Evolutionary conservation across 1,140 invertebrate genomes (phyloP), one percentile per base, ranked within the genome.

Genomic region (Aporrectodea caliginosa): DNA sequence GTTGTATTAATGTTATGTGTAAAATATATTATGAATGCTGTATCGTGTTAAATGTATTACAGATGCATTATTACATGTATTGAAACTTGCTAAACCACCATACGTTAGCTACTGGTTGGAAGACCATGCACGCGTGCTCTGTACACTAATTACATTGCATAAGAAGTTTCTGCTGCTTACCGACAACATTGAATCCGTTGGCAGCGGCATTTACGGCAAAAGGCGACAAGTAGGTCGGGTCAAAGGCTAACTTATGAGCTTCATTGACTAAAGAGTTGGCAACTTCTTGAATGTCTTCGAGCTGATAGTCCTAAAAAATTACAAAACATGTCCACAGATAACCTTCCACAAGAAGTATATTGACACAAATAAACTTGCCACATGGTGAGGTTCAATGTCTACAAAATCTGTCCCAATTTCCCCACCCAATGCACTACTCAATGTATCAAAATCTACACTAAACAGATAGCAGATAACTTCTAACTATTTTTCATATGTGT

Each of bases 251-350:
- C 81, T 93, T 93, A 79, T 95, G 91, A 6, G 97, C 97, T 92
- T 97, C 95, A 89, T 95, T 92, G 27, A 95, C 97, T 88, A 98
- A 94, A 69, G 93, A 92, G 89, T 97, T 97, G 77, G 96, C 97
- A 80, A 95, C 94, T 82, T 92, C 92, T 89, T 98, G 95, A 81
- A 98, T 83, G 79, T 84, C 86, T 76, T 88, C 87, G 70, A 84
- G 75, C 33, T 85, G 85, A 73, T 84, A 84, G 75, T 87, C 85
- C 89, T 89, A 75, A 33, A 84, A 82, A 32, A 16, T 69, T 69
- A 27, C 43, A 58, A 58, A 22, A 78, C 76, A 78, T 29, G 30
- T 72, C 2, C 2, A 12, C 27, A 27, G 12, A 27, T 72, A 72
- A 31, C 2, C 70, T 31, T 6, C 70, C 70, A n/a, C n/a, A n/a